Evolutionary conservation across 2,113 vertebrate genomes (phyloP).

Genomic region (Tupaia tana): DNA sequence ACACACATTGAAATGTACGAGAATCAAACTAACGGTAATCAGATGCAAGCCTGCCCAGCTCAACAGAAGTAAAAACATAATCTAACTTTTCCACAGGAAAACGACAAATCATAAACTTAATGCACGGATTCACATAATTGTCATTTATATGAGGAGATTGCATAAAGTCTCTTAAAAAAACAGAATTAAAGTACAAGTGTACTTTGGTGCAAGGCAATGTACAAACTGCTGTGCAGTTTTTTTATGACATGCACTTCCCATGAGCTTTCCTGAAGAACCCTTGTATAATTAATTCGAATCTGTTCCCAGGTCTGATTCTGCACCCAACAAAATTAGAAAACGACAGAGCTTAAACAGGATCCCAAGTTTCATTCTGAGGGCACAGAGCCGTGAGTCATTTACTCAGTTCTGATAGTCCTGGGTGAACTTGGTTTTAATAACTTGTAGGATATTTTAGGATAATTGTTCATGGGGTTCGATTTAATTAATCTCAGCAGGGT

Average conservation of each 20-base stretch:
- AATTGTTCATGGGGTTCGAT: conserved; percentile 54
- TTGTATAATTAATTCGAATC: background rate
- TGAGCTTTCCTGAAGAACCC: too few species aligned
- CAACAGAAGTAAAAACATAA: background rate
- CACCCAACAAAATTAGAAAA: conserved; percentile 14
- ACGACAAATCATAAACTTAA: background rate
- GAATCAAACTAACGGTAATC: background rate
- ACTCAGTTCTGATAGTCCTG: background rate
- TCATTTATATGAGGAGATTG: background rate
- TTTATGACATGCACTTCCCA: too few species aligned
- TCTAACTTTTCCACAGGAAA: conserved; percentile 26
- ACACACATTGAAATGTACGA: conserved; percentile 7
- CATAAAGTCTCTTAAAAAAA: too few species aligned
- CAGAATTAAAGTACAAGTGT: too few species aligned
- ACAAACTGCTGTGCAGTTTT: too few species aligned
- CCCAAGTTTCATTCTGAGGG: background rate
- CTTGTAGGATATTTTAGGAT: conserved; percentile 57
- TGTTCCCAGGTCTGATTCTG: background rate
- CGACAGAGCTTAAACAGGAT: background rate
- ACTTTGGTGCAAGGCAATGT: too few species aligned
- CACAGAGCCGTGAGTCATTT: background rate
- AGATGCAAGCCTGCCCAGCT: background rate
- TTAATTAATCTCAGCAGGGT: conserved; percentile 78
- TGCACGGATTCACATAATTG: background rate
- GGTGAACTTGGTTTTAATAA: conserved; percentile 58